Base-by-base conservation (phyloP, 2,888 invertebrate genomes). In the Limnephilus rhombicus region DNA sequence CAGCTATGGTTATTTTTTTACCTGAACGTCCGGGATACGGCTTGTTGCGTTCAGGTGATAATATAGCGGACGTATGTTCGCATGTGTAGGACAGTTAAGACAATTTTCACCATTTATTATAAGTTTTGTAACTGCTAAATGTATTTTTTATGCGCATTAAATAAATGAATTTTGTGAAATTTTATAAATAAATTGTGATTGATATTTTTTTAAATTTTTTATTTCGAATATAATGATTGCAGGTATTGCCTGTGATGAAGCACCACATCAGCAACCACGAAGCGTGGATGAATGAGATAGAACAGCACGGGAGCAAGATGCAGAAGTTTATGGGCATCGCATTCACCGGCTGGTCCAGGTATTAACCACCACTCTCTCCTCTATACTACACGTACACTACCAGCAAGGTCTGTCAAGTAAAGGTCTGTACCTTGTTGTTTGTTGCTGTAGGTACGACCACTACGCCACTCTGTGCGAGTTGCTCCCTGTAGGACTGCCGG, bases 241-340 rank as follows among this genome's bases (percentile, higher is more conserved):
- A 96, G 96, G 94, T 96, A 92, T 94, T 98, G 91, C 98, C 98
- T 0, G 96, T 97, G 18, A 96, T 97, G 90, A 95, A 96, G 41
- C 97, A 98, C 93, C 98, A 98, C 94, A 95, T 98, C 18, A 97
- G 97, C 94, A 98, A 98, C 95, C 98, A 98, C 93, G 96, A 97
- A 93, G 97, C 97, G 3, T 98, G 98, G 98, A 94, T 97, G 15
- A 94, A 95, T 18, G 97, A 97, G 94, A 94, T 97, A 0, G 95
- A 96, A 49, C 94, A 94, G 7, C 96, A 96, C 93, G 95, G 95
- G 0, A 95, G 95, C 24, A 96, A 96, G 94, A 95, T 97, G 80
- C 94, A 95, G 81, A 96, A 95, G 94, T 96, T 98, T 94, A 95
- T 96, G 90, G 98, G 98, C 1, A 96, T 97, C 88, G 97, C 97